These are phyloP conservation scores for Drosophila emarginata DNA, from an alignment of 2,888 invertebrate species.

Conservation along the genomic window DNA sequence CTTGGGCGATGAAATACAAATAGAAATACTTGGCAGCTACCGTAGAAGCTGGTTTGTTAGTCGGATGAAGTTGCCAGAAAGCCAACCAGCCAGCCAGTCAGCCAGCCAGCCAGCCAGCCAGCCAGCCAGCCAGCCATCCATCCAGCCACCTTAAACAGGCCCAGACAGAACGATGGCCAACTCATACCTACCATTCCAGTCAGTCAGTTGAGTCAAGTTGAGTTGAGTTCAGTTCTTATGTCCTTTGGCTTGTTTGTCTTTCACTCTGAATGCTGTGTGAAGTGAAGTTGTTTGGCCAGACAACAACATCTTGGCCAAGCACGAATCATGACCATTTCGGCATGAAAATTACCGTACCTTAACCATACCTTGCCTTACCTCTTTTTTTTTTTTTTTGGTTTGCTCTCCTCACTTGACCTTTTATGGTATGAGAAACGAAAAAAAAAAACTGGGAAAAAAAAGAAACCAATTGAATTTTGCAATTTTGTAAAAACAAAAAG, in stretches of 20 bases:
- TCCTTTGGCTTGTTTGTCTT: slow-evolving; percentile 77
- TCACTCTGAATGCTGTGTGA: slow-evolving; percentile 64
- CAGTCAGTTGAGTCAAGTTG: not conserved
- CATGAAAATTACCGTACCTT: slow-evolving; percentile 68
- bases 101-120: slow-evolving; percentile 6
- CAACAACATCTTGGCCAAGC: slow-evolving; percentile 21
- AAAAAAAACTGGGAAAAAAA: slow-evolving; percentile 30
- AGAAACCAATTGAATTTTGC: slow-evolving; percentile 10
- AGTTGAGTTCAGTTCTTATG: slow-evolving; percentile 68
- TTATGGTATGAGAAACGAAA: slow-evolving; percentile 41
- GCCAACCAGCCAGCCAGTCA: slow-evolving; percentile 10
- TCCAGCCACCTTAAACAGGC: slow-evolving; percentile 14
- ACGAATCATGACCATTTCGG: slow-evolving; percentile 73
- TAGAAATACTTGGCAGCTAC: slow-evolving; percentile 78
- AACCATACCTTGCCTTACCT: not conserved
- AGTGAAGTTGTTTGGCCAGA: slow-evolving; percentile 38
- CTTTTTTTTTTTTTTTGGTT: slow-evolving; percentile 7
- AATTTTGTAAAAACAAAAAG: slow-evolving; percentile 13
- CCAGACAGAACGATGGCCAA: not conserved
- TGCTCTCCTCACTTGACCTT: slow-evolving; percentile 52
- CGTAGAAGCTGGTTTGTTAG: slow-evolving; percentile 41
- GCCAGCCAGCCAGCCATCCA: not conserved
- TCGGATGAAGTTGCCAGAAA: slow-evolving; percentile 69
- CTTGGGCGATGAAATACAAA: slow-evolving; percentile 78
- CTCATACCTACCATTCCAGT: not conserved